These are phyloP conservation scores for Macrocentrus cingulum DNA, from an alignment of 1,140 invertebrate genomes.

Conservation along the genomic window DNA sequence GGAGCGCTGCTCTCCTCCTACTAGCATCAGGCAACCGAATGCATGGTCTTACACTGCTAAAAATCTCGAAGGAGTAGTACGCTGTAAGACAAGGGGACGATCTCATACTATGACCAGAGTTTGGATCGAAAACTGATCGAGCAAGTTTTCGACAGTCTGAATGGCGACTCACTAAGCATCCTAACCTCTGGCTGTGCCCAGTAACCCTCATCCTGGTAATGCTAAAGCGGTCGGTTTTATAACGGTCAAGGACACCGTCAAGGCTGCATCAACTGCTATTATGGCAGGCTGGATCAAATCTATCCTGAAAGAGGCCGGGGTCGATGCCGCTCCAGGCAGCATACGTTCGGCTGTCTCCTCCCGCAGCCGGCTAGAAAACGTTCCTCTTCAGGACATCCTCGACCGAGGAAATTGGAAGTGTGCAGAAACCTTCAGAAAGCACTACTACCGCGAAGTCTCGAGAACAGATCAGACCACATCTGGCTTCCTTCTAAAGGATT, in stretches of 20 bases:
- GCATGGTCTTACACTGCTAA: slow-evolving; percentile 30
- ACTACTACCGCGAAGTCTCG: slow-evolving; percentile 7
- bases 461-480: not conserved
- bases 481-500: not conserved
- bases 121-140: slow-evolving; percentile 35
- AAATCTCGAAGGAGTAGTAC: slow-evolving; percentile 19
- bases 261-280: slow-evolving; percentile 10
- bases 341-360: slow-evolving; percentile 39
- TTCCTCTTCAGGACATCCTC: slow-evolving; percentile 33
- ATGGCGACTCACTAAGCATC: slow-evolving; percentile 10
- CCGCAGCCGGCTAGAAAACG: slow-evolving; percentile 28
- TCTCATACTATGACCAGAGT: slow-evolving; percentile 31
- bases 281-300: slow-evolving; percentile 36
- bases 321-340: slow-evolving; percentile 33
- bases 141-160: slow-evolving; percentile 16
- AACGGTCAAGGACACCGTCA: slow-evolving; percentile 1
- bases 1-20: slow-evolving; percentile 32
- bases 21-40: slow-evolving; percentile 30
- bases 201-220: slow-evolving; percentile 4
- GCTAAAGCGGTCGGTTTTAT: slow-evolving; percentile 15
- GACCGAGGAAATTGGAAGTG: slow-evolving; percentile 27
- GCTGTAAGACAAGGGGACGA: slow-evolving; percentile 7
- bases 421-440: slow-evolving; percentile 20
- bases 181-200: slow-evolving; percentile 2
- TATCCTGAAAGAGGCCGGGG: slow-evolving; percentile 28